Base-by-base conservation (phyloP, 2,797 vertebrate species). In the Echeneis naucrates region DNA sequence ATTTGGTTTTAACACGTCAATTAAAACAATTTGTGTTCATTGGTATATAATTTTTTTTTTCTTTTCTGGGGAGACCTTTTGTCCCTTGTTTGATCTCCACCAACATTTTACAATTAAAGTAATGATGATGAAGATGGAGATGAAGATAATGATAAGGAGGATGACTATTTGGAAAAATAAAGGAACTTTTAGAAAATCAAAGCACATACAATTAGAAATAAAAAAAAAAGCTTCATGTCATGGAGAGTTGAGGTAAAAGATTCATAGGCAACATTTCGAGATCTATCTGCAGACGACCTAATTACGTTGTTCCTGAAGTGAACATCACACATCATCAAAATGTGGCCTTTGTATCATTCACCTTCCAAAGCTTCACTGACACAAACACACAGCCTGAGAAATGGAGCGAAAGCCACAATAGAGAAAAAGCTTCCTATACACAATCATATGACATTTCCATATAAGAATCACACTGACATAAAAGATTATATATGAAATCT, bases 81-180 rank as follows among this genome's bases (percentile, higher is more conserved):
- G 19, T 68, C 48, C 30, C 42, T 47, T 33, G 19, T 35, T 66
- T 66, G 56, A 83, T 82, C 82, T 88, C 88, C 89, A 87, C 87
- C 90, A 91, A 76, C 85, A 89, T 92, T 93, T 92, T 87, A 92
- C 77, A 61, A 53, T 61, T 57, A 56, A 52, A 48, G 38, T n/a
- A 54, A 66, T 69, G 68, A 80, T 54, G 63, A 87, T 65, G 72
- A 75, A 12, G 75, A 82, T 7, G 73, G 60, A 8, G 59, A 77
- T 1, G 37, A 65, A 5, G 55, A 78, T 0, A 30, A 54, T 35
- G 37, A 48, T 8, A 11, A 68, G 21, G 33, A 37, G 16, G 44
- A 48, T 4, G 23, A 51, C 2, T 5, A 1, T 14, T 13, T 42
- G 3, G 40, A 10, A 27, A 50, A 33, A 7, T 33, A 2, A 57